Evolutionary conservation across 2,888 invertebrate species (phyloP).

Genomic region (Pheosia tremula): DNA sequence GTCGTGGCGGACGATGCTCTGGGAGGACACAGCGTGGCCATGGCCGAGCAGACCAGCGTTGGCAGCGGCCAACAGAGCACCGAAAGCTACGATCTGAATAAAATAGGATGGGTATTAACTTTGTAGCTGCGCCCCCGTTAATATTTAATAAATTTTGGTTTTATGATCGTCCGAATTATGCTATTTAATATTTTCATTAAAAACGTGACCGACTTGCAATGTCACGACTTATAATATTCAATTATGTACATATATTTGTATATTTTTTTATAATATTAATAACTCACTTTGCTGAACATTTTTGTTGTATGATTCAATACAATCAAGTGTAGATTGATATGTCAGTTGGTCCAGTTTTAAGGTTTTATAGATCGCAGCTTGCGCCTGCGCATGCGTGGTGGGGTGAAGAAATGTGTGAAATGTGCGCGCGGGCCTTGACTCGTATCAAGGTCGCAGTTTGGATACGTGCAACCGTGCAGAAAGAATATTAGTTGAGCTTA

Average conservation of each 20-base stretch:
- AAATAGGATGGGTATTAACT: not conserved
- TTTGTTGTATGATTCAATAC: conserved; percentile 51
- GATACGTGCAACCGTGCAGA: conserved; percentile 17
- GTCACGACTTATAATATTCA: not conserved
- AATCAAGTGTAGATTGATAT: conserved; percentile 56
- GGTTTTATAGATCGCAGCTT: conserved; percentile 58
- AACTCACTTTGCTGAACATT: conserved; percentile 66
- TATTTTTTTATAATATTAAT: conserved; percentile 2
- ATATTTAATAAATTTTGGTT: no score
- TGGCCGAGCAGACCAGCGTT: conserved; percentile 28
- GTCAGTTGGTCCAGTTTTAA: conserved; percentile 49
- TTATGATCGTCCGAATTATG: no score
- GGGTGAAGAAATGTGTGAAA: conserved; percentile 54
- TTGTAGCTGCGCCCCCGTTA: no score
- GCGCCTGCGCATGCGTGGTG: conserved; percentile 41
- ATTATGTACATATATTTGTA: not conserved
- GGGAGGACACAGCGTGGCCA: conserved; percentile 50
- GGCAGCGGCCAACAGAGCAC: conserved; percentile 33
- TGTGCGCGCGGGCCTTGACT: conserved; percentile 59
- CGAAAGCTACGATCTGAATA: conserved; percentile 46
- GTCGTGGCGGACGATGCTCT: conserved; percentile 51
- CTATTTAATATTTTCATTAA: not conserved
- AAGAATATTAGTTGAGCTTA: not conserved
- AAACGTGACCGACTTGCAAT: not conserved
- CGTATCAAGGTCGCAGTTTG: conserved; percentile 45